phyloP scores from a whole-genome alignment of 2,113 vertebrate species.

The Dunckerocampus dactyliophorus region DNA sequence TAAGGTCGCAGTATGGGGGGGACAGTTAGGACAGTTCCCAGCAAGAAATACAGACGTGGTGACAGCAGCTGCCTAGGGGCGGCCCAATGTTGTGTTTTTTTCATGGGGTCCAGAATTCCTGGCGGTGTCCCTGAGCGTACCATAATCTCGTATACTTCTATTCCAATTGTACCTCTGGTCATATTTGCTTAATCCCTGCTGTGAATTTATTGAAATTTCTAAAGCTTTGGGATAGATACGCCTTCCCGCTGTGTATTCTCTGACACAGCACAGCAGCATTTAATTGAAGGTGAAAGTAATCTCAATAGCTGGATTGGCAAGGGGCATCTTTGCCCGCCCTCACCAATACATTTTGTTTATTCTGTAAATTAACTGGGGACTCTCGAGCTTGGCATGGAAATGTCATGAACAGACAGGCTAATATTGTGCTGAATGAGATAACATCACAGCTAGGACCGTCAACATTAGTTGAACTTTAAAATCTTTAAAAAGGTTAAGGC shows the following conservation, averaged over 20 bases:
- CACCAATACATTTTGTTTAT: not conserved
- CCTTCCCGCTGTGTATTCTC: slow-evolving; percentile 44
- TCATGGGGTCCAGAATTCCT: too few species aligned
- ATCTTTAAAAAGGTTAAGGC: too few species aligned
- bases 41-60: too few species aligned
- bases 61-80: too few species aligned
- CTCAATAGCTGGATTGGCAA: slow-evolving; percentile 25
- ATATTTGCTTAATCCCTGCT: slow-evolving; percentile 55
- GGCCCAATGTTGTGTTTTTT: too few species aligned
- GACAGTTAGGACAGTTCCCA: too few species aligned
- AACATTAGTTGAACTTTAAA: too few species aligned
- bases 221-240: slow-evolving; percentile 46
- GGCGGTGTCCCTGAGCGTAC: too few species aligned
- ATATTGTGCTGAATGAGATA: slow-evolving; percentile 20
- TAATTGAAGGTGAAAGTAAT: slow-evolving; percentile 67
- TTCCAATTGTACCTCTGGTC: slow-evolving; percentile 42
- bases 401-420: not conserved
- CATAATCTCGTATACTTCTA: not conserved
- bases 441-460: too few species aligned
- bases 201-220: slow-evolving; percentile 58
- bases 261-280: slow-evolving; percentile 38
- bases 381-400: slow-evolving; percentile 2
- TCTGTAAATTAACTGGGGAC: slow-evolving; percentile 19
- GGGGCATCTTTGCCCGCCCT: slow-evolving; percentile 12
- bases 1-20: too few species aligned